Base-by-base conservation (phyloP, 2,797 vertebrate species). In the Gastrophryne carolinensis region DNA sequence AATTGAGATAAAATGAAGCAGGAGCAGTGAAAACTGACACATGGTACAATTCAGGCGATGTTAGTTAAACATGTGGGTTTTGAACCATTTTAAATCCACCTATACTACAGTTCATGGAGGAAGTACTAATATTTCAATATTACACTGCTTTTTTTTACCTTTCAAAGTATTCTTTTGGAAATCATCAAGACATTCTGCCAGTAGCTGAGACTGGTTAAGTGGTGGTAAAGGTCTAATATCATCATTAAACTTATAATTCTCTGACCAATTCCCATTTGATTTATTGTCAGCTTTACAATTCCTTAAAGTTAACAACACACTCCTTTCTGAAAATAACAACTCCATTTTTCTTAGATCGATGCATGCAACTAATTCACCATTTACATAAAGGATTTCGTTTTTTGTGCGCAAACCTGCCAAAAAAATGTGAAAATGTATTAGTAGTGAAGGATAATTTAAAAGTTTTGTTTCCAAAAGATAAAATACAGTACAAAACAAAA, bases 321-420 rank as follows among this genome's bases (percentile, higher is more conserved):
- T 90, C 83, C 88, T 91, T 79, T 94, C 91, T 0, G 91, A 91
- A 81, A 98, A 97, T 78, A 95, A 74, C 1, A 87, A 84, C 85
- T 95, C 94, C 89, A 96, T 96, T 82, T 93, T 89, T 5, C 86
- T 75, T 49, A 96, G 88, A 82, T 95, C 91, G 54, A 98, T 89
- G 50, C 89, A 79, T 2, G 90, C 91, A 24, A 97, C 90, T 0
- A 86, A 81, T 50, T 89, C 90, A 75, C 92, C 91, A 23, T 96
- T 96, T 81, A 97, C 88, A 79, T 87, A 89, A 79, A 94, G 81
- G 81, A 97, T 94, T 85, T 97, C 95, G 35, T 94, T 95, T 4
- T 93, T 93, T 29, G 91, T 90, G 79, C 91, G 89, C 79, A 97
- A 81, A 26, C 96, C 96, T 98, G 84, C 41, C 17, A 81, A 0